Evolutionary conservation across 2,888 invertebrate species (phyloP).

Genomic region (Acheta domesticus): DNA sequence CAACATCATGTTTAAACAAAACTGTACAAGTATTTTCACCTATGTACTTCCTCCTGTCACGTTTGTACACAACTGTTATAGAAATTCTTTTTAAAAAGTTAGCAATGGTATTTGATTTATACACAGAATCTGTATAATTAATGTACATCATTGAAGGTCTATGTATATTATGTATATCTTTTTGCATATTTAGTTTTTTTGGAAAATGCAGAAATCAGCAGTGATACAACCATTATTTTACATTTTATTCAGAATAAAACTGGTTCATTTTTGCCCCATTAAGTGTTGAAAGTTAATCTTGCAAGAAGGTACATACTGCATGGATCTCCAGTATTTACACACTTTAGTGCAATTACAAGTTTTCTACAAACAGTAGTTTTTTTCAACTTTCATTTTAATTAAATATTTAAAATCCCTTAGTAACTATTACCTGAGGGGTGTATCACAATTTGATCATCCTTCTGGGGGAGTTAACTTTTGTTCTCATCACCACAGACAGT

Average conservation of each 20-base stretch:
- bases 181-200: conserved; percentile 24
- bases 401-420: conserved; percentile 37
- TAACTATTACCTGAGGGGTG: conserved; percentile 38
- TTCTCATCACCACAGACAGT: conserved; percentile 3
- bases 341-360: neutral
- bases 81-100: conserved; percentile 24
- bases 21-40: conserved; percentile 5
- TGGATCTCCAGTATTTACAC: neutral
- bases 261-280: neutral
- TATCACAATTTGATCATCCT: conserved; percentile 38
- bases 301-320: conserved; percentile 1
- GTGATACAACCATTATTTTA: conserved; percentile 27
- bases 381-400: conserved; percentile 32
- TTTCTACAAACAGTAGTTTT: conserved; percentile 28
- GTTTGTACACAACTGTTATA: conserved; percentile 26
- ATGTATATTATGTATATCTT: conserved; percentile 26
- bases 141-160: conserved; percentile 29
- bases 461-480: conserved; percentile 25
- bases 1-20: conserved; percentile 11
- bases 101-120: conserved; percentile 27
- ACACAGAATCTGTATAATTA: conserved; percentile 24
- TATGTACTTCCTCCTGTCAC: conserved; percentile 19
- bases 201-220: conserved; percentile 24
- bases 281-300: neutral
- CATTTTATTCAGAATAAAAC: conserved; percentile 19